Conservation (phyloP, 2,797 vertebrate genomes). For the Falco columbarius region DNA sequence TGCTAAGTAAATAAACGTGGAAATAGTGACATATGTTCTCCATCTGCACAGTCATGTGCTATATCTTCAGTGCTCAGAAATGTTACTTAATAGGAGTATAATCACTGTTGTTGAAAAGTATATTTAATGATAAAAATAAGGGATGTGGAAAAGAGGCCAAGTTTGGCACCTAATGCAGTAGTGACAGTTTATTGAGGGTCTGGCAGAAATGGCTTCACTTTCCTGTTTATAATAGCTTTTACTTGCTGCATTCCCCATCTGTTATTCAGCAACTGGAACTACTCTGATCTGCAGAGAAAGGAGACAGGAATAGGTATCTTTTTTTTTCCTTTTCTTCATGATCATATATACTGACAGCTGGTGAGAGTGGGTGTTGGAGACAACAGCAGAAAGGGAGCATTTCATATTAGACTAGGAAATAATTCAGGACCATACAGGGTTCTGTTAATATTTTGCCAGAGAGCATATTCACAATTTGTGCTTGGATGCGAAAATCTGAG, state of each 20-base stretch:
- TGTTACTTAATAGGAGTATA: slow-evolving; percentile 41
- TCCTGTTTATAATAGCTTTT: slow-evolving; percentile 54
- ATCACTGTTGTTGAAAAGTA: slow-evolving; percentile 54
- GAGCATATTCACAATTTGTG: neutral
- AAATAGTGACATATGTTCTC: slow-evolving; percentile 68
- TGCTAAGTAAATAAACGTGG: slow-evolving; percentile 64
- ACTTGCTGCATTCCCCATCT: slow-evolving; percentile 40
- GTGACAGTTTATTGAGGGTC: slow-evolving; percentile 24
- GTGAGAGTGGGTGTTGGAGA: neutral
- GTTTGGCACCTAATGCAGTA: slow-evolving; percentile 57
- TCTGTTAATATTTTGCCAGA: neutral
- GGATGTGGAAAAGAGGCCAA: slow-evolving; percentile 30
- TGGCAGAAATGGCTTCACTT: slow-evolving; percentile 46
- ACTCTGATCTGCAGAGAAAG: neutral
- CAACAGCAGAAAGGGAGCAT: neutral
- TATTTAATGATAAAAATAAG: slow-evolving; percentile 58
- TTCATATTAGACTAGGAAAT: neutral
- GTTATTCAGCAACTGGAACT: slow-evolving; percentile 37
- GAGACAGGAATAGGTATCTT: neutral
- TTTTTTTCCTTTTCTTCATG: neutral
- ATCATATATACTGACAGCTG: neutral
- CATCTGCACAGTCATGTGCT: slow-evolving; percentile 46
- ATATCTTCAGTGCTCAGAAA: slow-evolving; percentile 20
- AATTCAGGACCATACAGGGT: neutral
- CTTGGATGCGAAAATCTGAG: neutral